These are phyloP conservation scores for Drosophila mimetica DNA, from an alignment of 2,888 invertebrate genomes.

Conservation along the genomic window DNA sequence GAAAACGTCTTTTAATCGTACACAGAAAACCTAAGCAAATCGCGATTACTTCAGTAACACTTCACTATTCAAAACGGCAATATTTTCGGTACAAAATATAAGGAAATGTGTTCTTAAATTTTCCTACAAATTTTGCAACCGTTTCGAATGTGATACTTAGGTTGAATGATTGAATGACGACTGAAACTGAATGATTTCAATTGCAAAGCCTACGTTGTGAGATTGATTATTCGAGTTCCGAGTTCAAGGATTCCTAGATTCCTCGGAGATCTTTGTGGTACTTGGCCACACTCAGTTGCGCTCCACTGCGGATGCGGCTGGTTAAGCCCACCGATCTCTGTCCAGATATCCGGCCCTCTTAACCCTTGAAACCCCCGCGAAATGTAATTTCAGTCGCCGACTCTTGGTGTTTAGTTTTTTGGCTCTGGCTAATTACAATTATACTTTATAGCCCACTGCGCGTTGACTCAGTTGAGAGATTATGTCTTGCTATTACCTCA, in stretches of 20 bases:
- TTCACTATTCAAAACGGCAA: no score
- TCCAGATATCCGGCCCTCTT: constrained; percentile 6
- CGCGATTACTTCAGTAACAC: no score
- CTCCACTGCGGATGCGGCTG: constrained; percentile 41
- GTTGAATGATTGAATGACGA: no score
- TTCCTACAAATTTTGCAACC: background rate
- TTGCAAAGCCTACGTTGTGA: background rate
- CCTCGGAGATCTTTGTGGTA: constrained; percentile 20
- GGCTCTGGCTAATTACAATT: constrained; percentile 26
- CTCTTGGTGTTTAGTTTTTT: background rate
- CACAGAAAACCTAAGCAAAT: no score
- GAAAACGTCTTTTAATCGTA: background rate
- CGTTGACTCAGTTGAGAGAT: background rate
- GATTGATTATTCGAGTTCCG: background rate
- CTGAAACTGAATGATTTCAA: no score
- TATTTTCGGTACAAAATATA: background rate
- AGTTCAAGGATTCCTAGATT: background rate
- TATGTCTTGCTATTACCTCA: background rate
- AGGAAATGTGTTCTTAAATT: background rate
- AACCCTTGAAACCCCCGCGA: background rate
- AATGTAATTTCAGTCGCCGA: constrained; percentile 6
- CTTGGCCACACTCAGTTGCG: constrained; percentile 36
- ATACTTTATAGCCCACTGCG: constrained; percentile 10
- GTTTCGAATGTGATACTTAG: no score
- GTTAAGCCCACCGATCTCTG: constrained; percentile 22